A percentile compares a stretch with the other conserved stretches of the same genome.
Evolutionary conservation across 2,797 vertebrate genomes (phyloP).

Genomic region (Cuniculus paca): DNA sequence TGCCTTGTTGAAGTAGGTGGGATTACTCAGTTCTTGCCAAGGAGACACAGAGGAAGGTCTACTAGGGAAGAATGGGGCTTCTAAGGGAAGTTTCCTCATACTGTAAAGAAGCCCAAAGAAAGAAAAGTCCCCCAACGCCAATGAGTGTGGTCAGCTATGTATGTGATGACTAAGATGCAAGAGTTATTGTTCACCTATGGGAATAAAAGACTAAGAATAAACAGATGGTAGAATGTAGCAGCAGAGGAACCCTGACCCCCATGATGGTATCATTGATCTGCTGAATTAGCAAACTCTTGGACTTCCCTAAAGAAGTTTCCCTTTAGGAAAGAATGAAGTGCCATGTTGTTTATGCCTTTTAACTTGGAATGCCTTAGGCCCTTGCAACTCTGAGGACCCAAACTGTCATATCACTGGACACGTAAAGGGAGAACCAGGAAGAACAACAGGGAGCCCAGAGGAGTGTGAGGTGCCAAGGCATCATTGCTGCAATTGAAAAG

Average conservation of each 20-base stretch:
- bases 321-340: not conserved
- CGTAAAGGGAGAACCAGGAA: not conserved
- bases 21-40: not conserved
- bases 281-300: not conserved
- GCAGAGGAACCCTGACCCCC: not conserved
- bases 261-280: not conserved
- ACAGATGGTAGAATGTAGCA: not conserved
- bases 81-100: not conserved
- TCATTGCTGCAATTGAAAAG: not conserved
- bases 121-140: not conserved
- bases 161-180: not conserved
- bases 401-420: rapidly evolving
- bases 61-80: not conserved
- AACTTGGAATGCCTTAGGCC: not conserved
- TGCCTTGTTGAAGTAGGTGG: not conserved
- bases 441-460: not conserved
- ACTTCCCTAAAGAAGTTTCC: not conserved
- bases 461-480: too few species aligned
- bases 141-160: not conserved
- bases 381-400: not conserved
- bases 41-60: not conserved
- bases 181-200: not conserved
- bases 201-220: not conserved
- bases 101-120: not conserved
- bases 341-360: not conserved